Conservation (phyloP, 2,113 vertebrate genomes). For the Nestor notabilis region DNA sequence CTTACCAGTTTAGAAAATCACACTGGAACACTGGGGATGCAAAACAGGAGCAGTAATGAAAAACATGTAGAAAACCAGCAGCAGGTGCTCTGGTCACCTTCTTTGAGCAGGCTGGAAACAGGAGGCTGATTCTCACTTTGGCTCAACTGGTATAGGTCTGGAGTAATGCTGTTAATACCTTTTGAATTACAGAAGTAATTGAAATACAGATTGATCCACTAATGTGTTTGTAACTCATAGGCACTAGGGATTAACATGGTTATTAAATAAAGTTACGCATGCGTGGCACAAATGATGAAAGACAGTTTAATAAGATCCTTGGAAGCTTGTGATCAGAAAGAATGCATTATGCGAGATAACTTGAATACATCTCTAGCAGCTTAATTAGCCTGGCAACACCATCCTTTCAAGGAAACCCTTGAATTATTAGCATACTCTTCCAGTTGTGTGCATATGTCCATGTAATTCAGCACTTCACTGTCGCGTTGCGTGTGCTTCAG, state of each 20-base stretch:
- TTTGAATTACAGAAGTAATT: background rate
- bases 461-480: slow-evolving; percentile 60
- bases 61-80: rapidly evolving
- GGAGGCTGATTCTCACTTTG: background rate
- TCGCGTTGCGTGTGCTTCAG: background rate
- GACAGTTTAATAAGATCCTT: background rate
- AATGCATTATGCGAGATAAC: background rate
- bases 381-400: background rate
- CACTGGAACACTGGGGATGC: background rate
- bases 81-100: background rate
- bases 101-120: background rate
- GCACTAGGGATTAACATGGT: background rate
- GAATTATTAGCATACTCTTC: background rate
- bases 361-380: background rate
- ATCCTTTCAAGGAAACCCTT: background rate
- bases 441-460: slow-evolving; percentile 55
- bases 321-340: background rate
- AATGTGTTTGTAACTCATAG: background rate
- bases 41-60: background rate
- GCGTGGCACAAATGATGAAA: background rate
- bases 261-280: background rate
- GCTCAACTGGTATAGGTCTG: background rate
- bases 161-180: background rate
- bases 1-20: background rate
- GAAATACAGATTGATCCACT: background rate